Evolutionary conservation across 2,797 vertebrate genomes (phyloP).

Genomic region (Cygnus olor): DNA sequence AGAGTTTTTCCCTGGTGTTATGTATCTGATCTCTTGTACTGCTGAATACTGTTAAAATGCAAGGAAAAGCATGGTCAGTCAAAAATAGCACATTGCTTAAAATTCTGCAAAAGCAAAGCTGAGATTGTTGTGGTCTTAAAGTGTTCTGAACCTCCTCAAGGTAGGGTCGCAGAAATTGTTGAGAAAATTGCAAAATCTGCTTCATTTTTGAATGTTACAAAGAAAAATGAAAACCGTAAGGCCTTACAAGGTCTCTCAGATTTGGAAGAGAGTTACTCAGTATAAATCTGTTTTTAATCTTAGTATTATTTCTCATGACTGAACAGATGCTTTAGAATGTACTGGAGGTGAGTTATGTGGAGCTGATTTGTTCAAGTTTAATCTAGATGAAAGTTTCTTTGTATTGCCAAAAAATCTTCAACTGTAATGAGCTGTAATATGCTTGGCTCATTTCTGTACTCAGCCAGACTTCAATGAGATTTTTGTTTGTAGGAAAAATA

Average conservation of each 20-base stretch:
- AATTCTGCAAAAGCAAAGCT: not conserved
- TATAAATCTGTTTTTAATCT: not conserved
- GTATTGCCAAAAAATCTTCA: not conserved
- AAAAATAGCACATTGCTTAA: not conserved
- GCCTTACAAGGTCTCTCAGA: not conserved
- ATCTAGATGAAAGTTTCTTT: not conserved
- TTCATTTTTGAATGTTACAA: not conserved
- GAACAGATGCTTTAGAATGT: not conserved
- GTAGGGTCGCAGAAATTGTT: not conserved
- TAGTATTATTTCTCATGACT: not conserved
- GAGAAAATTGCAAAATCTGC: not conserved
- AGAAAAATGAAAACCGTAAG: not conserved
- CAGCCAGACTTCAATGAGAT: not conserved
- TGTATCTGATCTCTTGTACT: not conserved
- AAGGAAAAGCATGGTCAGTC: not conserved
- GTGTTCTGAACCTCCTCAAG: not conserved
- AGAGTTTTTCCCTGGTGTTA: not conserved
- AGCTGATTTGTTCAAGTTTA: not conserved
- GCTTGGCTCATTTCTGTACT: not conserved
- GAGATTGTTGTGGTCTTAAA: not conserved
- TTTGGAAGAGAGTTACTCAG: not conserved
- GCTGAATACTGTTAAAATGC: not conserved
- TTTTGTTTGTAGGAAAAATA: not conserved
- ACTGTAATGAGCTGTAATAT: not conserved
- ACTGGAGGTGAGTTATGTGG: no score